Evolutionary conservation across 2,113 vertebrate species (phyloP).

Genomic region (Tachycineta bicolor): DNA sequence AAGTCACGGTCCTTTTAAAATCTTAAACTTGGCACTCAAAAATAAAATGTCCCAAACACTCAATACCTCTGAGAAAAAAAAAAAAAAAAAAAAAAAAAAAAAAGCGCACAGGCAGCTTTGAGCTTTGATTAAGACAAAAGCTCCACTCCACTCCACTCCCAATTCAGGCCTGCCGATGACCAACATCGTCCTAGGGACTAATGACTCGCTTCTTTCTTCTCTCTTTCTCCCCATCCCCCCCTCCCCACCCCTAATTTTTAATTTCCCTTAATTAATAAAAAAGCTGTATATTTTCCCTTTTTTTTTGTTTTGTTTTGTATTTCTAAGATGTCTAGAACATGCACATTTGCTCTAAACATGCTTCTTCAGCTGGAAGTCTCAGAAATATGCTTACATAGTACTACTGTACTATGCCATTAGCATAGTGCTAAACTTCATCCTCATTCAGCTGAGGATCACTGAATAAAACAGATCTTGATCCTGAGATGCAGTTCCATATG

Average conservation of each 20-base stretch:
- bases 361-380: not conserved
- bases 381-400: not conserved
- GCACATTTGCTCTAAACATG: not conserved
- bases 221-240: too few relatives aligned
- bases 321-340: not conserved
- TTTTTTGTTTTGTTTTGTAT: not conserved
- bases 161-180: not conserved
- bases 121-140: not conserved
- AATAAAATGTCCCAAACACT: not conserved
- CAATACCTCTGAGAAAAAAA: not conserved
- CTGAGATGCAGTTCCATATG: not conserved
- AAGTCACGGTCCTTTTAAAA: not conserved
- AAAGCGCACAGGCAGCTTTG: not conserved
- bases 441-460: accelerated
- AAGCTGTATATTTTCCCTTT: accelerated
- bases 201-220: not conserved
- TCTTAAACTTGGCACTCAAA: not conserved
- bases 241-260: accelerated
- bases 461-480: not conserved
- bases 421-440: not conserved
- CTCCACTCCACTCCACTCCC: too few relatives aligned
- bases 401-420: not conserved
- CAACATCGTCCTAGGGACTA: not conserved
- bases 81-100: too few relatives aligned
- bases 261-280: not conserved